These are phyloP conservation scores for Channa striata DNA, from an alignment of 2,797 vertebrate genomes.

Conservation along the genomic window DNA sequence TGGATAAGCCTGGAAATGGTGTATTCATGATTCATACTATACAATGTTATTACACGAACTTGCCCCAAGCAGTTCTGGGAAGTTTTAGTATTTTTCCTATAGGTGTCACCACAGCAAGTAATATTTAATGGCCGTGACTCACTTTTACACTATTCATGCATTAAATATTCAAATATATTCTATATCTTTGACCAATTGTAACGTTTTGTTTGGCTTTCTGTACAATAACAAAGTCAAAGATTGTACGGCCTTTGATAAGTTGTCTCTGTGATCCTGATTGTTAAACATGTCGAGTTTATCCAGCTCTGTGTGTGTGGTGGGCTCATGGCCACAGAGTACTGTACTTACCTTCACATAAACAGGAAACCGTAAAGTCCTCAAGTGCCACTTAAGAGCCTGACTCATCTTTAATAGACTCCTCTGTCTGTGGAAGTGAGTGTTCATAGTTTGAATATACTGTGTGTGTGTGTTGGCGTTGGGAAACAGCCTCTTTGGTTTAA, in stretches of 20 bases:
- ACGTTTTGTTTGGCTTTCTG: not conserved
- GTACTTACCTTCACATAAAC: conserved; percentile 49
- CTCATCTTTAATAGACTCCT: conserved; percentile 62
- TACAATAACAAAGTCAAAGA: not conserved
- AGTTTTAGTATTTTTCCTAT: no score
- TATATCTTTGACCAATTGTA: not conserved
- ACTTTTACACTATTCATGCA: no score
- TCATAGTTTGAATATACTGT: not conserved
- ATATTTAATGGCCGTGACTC: no score
- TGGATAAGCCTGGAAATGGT: no score
- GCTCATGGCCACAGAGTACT: conserved; percentile 6
- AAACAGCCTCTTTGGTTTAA: conserved; percentile 13
- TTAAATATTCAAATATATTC: no score
- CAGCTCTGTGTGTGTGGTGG: conserved; percentile 4
- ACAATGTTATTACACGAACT: no score
- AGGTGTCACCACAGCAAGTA: no score
- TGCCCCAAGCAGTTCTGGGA: no score
- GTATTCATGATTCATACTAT: no score
- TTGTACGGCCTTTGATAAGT: not conserved
- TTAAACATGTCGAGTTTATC: conserved; percentile 16
- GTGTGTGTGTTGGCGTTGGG: conserved; percentile 12
- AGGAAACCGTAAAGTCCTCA: conserved; percentile 60
- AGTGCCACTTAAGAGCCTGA: conserved; percentile 42
- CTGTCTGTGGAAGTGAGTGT: conserved; percentile 21
- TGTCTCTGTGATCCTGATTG: not conserved